These are phyloP conservation scores for Scortum barcoo DNA, from an alignment of 2,113 vertebrate species.

Conservation along the genomic window DNA sequence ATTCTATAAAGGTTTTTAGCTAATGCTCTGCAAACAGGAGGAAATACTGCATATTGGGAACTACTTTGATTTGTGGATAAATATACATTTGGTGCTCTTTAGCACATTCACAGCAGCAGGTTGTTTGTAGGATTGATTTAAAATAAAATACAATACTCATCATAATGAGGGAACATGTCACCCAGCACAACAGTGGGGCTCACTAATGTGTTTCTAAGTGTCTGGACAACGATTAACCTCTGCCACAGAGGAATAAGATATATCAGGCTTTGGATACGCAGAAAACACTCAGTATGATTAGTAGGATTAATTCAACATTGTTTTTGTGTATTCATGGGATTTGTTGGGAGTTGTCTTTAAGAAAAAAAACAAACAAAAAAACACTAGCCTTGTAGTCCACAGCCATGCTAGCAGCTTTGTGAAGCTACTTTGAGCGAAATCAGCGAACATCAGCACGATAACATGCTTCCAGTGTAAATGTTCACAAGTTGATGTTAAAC, in stretches of 20 bases:
- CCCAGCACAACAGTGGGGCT: background rate
- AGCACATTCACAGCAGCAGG: constrained; percentile 10
- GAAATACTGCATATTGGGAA: background rate
- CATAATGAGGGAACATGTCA: background rate
- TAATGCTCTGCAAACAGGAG: background rate
- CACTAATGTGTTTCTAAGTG: background rate
- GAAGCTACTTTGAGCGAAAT: background rate
- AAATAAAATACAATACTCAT: background rate
- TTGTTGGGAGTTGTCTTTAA: background rate
- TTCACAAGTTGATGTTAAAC: background rate
- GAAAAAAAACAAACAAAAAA: background rate
- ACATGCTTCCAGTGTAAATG: too few relatives aligned
- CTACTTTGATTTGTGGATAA: background rate
- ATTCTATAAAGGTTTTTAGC: constrained; percentile 3
- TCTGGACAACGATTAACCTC: background rate
- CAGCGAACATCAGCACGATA: background rate
- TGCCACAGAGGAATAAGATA: background rate
- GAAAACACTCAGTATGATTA: background rate
- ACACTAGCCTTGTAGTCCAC: background rate
- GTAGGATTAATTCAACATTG: background rate
- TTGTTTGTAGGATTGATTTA: background rate
- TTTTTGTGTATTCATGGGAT: background rate
- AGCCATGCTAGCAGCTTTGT: too few relatives aligned
- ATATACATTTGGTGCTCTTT: background rate
- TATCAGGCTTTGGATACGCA: background rate